Percentiles rank a stretch among this genome's conserved stretches.
phyloP scores from a whole-genome alignment of 92 coral and sea anemone species.

The Zoanthus sociatus region DNA sequence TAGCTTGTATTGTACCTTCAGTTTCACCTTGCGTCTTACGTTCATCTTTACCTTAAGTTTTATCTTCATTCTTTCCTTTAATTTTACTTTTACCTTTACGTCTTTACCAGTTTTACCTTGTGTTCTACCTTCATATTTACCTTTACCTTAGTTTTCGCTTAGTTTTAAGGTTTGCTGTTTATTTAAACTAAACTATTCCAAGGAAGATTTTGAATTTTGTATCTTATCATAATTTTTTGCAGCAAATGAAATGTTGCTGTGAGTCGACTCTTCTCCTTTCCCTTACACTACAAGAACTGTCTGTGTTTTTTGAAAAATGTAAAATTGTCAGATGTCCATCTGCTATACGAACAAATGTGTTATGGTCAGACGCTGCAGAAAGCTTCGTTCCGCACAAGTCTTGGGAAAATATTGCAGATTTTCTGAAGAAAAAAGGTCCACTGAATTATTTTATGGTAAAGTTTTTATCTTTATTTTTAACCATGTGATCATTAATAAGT shows the following conservation, averaged over 20 bases:
- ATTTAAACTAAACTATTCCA: not conserved
- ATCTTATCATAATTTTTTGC: not conserved
- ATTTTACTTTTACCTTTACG: too few species aligned
- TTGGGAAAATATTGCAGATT: conserved; percentile 19
- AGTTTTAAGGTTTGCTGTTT: too few species aligned
- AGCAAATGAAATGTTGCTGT: conserved; percentile 29
- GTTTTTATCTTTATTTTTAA: too few species aligned
- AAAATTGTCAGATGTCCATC: conserved; percentile 31
- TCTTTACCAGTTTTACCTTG: too few species aligned
- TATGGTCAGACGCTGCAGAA: conserved; percentile 51
- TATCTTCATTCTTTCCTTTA: too few species aligned
- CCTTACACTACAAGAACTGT: conserved; percentile 70
- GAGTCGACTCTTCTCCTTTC: conserved; percentile 60
- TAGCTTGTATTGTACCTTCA: too few species aligned
- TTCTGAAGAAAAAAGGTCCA: conserved; percentile 42
- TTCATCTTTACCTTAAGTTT: too few species aligned
- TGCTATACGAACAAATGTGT: not conserved
- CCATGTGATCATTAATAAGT: too few species aligned
- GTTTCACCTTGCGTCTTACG: too few species aligned
- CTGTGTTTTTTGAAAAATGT: conserved; percentile 56
- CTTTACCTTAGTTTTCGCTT: too few species aligned
- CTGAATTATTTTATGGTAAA: conserved; percentile 27
- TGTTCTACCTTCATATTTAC: too few species aligned
- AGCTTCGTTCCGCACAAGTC: conserved; percentile 49
- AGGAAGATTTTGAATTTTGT: not conserved